Base-by-base conservation (phyloP, 2,113 vertebrate species). In the Raja brachyura region DNA sequence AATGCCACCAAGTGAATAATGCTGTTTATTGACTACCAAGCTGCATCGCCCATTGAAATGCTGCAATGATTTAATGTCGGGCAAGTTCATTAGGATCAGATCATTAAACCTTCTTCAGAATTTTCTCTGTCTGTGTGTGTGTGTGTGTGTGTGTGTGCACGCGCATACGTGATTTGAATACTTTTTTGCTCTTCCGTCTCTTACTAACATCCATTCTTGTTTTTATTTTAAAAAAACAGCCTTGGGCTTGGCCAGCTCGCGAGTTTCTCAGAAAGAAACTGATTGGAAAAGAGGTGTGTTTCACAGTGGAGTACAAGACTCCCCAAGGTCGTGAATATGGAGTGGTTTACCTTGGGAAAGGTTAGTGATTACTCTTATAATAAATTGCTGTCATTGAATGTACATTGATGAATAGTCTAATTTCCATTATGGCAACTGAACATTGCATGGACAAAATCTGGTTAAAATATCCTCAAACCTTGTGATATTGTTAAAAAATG, bases 261-360 rank as follows among this genome's bases (percentile, higher is more conserved):
- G 98, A 99, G 93, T 99, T 98, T 94, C 96, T 99, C 94, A 96
- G 99, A 33, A 99, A 98, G 96, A 99, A 99, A 95, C 95, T 99
- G 92, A 99, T 99, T 13, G 99, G 99, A 61, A 99, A 99, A 96
- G 98, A 99, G 94, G 97, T 99, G 13, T 99, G 98, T 96, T 99
- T 99, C 94, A 98, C 97, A 0, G 98, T 99, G 94, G 99, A 99
- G 95, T 97, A 98, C 95, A 99, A 98, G 96, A 98, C 97, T 0
- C 95, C 95, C 0, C 95, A 97, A 94, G 98, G 97, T 93, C 96
- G 99, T 31, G 98, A 99, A 95, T 99, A 99, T 0, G 98, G 98
- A 83, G 97, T 98, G 96, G 97, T 99, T 10, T 99, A 98, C 95
- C 93, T 99, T 95, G 98, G 98, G 0, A 98, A 96, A 97, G 98